Evolutionary conservation across 2,113 vertebrate species (phyloP).

Genomic region (Leiothrix lutea): DNA sequence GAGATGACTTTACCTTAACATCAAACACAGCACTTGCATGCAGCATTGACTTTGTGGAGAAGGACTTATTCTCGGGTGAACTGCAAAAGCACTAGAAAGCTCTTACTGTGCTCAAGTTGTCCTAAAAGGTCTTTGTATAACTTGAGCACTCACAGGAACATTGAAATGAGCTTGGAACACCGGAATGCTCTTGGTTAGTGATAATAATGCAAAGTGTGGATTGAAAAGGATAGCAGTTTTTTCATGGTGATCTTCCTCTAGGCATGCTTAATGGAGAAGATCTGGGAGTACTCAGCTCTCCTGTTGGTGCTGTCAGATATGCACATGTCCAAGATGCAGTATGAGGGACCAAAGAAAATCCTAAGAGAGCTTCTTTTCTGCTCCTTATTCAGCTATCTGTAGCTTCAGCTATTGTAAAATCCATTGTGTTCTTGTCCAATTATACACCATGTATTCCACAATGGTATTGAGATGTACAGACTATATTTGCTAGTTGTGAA

Average conservation of each 20-base stretch:
- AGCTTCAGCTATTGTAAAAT: background rate
- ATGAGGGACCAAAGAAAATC: background rate
- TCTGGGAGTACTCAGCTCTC: background rate
- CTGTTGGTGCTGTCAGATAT: background rate
- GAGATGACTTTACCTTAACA: background rate
- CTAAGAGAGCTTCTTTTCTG: background rate
- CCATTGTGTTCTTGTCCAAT: background rate
- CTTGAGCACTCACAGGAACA: background rate
- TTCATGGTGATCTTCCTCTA: background rate
- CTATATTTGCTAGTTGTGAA: background rate
- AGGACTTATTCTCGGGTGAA: background rate
- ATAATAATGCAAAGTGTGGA: background rate
- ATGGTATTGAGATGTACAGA: background rate
- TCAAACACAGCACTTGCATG: background rate
- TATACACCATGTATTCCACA: background rate
- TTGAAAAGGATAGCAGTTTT: background rate
- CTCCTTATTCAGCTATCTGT: background rate
- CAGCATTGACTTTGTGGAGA: background rate
- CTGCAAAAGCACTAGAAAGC: background rate
- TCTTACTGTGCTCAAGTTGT: background rate
- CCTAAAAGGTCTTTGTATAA: background rate
- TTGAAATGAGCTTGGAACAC: background rate
- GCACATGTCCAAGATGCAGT: fast-evolving
- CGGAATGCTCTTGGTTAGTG: background rate
- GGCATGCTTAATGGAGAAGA: background rate